Percentiles rank a stretch among this genome's conserved stretches.
These are phyloP conservation scores for Hypomesus transpacificus DNA, from an alignment of 2,113 vertebrate species.

Conservation along the genomic window DNA sequence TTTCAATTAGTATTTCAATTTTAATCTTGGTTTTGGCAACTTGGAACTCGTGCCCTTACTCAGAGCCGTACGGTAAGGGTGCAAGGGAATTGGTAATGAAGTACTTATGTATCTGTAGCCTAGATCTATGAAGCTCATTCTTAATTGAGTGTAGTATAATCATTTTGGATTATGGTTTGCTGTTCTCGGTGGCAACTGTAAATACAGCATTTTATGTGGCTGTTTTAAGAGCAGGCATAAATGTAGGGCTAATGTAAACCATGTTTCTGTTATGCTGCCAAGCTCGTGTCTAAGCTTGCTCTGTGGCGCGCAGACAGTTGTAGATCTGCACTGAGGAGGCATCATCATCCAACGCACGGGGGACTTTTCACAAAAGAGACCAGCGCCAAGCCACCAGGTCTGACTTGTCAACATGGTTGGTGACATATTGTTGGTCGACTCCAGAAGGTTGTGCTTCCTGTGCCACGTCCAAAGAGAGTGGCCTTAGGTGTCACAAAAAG, in stretches of 20 bases:
- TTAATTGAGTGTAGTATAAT: background rate
- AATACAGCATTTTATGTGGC: constrained; percentile 29
- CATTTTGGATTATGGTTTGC: background rate
- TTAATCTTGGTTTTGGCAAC: background rate
- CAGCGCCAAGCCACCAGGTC: background rate
- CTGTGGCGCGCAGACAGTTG: background rate
- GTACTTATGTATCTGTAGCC: background rate
- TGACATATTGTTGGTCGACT: too few species aligned
- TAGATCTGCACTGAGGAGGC: background rate
- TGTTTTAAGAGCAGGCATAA: constrained; percentile 7
- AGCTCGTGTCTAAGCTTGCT: background rate
- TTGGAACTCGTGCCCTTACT: background rate
- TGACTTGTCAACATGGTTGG: constrained; percentile 4
- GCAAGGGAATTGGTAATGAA: background rate
- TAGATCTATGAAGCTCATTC: background rate
- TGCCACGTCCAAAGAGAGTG: too few species aligned
- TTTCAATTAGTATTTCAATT: constrained; percentile 1
- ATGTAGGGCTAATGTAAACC: constrained; percentile 7
- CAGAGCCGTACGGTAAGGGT: background rate
- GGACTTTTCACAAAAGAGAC: background rate
- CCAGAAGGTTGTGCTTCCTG: too few species aligned
- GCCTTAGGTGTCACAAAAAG: too few species aligned
- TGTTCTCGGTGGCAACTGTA: constrained; percentile 28
- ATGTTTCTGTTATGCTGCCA: background rate
- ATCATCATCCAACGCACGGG: background rate